Evolutionary conservation across 2,113 vertebrate species (phyloP), one percentile per base, ranked within the genome.

Genomic region (Hirundichthys speculiger): DNA sequence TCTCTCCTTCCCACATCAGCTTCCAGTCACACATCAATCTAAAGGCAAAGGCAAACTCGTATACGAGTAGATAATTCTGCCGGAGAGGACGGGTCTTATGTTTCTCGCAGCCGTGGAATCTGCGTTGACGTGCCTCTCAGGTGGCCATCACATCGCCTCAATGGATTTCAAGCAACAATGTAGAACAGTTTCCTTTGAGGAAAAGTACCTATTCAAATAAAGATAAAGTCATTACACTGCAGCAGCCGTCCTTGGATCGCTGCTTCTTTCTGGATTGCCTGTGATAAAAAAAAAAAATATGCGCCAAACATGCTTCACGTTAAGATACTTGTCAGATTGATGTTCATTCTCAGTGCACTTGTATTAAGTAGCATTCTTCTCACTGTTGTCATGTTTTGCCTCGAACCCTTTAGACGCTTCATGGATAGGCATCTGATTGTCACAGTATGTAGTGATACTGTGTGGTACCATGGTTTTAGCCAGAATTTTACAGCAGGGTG

Each of bases 141-240:
- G 84, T 85, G 83, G 83, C 80, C 79, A 42, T 74, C 73, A 47
- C 25, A 49, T 64, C 70, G 82, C 73, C 67, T 83, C 79, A 83
- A 83, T 83, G 76, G 78, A 83, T 80, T 86, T 75, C 63, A 65
- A 41, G 85, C 74, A 46, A 30, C 38, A 73, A 84, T 61, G 81
- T 59, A 83, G 79, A 81, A 78, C 65, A 38, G 53, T 74, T 64
- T 77, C 81, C 83, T 77, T 69, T 71, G 80, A 83, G 80, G 73
- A 48, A 68, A 63, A 59, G n/a, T 41, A 58, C 55, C 60, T 66
- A 76, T 82, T 86, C 54, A 70, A 82, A 84, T 64, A 49, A 74
- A 72, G 78, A 86, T 85, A 79, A 79, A 82, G 69, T 73, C 56
- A 84, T 84, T 84, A 79, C 80, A 77, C 48, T 34, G 68, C 79